These are phyloP conservation scores for Coilia nasus DNA, from an alignment of 2,797 vertebrate species.

Conservation along the genomic window DNA sequence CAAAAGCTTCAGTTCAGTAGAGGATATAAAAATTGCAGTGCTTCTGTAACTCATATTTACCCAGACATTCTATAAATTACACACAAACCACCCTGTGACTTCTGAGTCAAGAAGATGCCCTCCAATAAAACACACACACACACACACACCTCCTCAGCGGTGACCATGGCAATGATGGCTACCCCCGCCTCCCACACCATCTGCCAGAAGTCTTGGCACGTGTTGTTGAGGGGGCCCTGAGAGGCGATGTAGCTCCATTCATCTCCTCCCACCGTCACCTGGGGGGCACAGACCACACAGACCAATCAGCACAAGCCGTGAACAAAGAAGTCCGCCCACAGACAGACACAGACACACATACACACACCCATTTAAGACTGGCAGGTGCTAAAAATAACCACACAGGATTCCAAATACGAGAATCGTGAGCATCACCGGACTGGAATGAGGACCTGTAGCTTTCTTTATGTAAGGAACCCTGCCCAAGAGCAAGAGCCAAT, in stretches of 20 bases:
- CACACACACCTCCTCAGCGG: constrained; percentile 87
- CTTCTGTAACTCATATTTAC: background rate
- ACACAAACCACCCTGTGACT: background rate
- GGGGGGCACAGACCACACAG: background rate
- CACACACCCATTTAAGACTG: background rate
- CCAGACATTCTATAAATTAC: background rate
- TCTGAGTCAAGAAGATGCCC: background rate
- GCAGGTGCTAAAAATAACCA: background rate
- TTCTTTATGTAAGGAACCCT: background rate
- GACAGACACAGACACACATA: too few relatives aligned
- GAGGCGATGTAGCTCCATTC: constrained; percentile 98
- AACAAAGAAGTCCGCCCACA: background rate
- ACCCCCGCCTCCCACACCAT: constrained; percentile 98
- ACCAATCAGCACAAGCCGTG: background rate
- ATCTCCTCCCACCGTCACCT: constrained; percentile 86
- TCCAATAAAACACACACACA: background rate
- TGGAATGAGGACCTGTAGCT: constrained; percentile 17
- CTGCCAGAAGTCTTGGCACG: constrained; percentile 98
- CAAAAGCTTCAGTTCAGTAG: too few relatives aligned
- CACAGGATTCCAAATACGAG: background rate
- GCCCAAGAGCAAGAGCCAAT: background rate
- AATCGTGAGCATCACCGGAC: background rate
- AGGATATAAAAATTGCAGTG: too few relatives aligned
- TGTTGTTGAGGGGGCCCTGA: constrained; percentile 89
- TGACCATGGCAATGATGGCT: constrained; percentile 97